Evolutionary conservation across 2,797 vertebrate species (phyloP).

Genomic region (Parauchenoglanis punctatus): DNA sequence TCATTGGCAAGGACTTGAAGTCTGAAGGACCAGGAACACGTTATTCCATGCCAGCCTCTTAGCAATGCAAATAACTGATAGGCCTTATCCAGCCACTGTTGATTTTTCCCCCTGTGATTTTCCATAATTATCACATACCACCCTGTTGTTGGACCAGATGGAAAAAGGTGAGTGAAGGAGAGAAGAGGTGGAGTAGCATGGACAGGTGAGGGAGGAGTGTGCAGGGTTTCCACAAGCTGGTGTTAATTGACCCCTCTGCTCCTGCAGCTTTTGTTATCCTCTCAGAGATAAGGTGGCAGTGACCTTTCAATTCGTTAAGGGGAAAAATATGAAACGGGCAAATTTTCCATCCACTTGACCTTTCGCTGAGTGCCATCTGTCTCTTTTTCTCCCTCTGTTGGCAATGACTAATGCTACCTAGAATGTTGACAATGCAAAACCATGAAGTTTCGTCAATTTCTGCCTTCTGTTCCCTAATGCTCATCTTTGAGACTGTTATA

Average conservation of each 20-base stretch:
- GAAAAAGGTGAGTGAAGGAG: conserved; percentile 56
- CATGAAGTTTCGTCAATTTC: neutral
- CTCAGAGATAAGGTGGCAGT: conserved; percentile 68
- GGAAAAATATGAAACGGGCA: conserved; percentile 39
- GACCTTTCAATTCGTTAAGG: conserved; percentile 58
- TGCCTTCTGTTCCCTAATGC: neutral
- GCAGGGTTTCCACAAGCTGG: conserved; percentile 49
- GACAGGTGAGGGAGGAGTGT: conserved; percentile 49
- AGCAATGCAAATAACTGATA: conserved; percentile 59
- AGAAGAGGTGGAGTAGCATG: conserved; percentile 35
- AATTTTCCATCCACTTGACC: conserved; percentile 47
- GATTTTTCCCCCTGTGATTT: conserved; percentile 59
- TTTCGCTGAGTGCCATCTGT: conserved; percentile 42
- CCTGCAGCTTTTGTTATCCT: conserved; percentile 49
- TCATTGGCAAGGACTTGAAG: conserved; percentile 51
- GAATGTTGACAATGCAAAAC: conserved; percentile 15
- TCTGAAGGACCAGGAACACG: conserved; percentile 39
- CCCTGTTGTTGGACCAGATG: conserved; percentile 72
- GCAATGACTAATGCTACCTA: conserved; percentile 35
- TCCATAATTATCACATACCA: conserved; percentile 48
- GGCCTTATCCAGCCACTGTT: conserved; percentile 53
- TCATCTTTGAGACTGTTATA: neutral
- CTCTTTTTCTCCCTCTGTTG: conserved; percentile 23
- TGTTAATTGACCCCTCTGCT: conserved; percentile 52
- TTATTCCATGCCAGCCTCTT: conserved; percentile 43